Base-by-base conservation (phyloP, 2,113 vertebrate species). In the Aplodontia rufa region DNA sequence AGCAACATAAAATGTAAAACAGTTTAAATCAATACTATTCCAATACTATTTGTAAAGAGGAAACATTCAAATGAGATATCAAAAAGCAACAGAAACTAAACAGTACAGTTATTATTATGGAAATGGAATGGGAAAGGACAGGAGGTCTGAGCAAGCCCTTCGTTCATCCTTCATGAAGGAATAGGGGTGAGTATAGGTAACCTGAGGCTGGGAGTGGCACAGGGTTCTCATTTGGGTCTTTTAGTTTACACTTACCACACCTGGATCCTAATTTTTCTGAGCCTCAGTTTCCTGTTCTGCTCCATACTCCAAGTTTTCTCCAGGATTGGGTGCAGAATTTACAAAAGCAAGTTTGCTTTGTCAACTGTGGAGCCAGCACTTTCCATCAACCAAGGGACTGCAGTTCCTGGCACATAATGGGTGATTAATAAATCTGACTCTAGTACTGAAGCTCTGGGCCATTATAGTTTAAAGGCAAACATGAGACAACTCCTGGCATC, bases 111-210 rank as follows among this genome's bases (percentile, higher is more conserved):
- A 24, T 55, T 64, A n/a, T 0, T 2, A 40, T 20, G 5, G 68
- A 71, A 68, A 45, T 8, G 11, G 60, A 40, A 69, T 6, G 10
- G 69, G 37, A 40, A 49, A 58, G 42, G 5, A 14, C 14, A 4
- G 6, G 30, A 5, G 20, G 22, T 35, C 0, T 49, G 22, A 26
- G 40, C 10, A 30, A 53, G 5, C 8, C 10, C 62, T 8, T 40
- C 10, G 37, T 12, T 42, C 20, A 5, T 26, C n/a, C 66, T 35
- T 17, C 9, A 16, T 19, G 7, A 42, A 12, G 53, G 49, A 16
- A 5, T 12, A 6, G 0, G 35, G 16, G 35, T 10, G 13, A 35
- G 0, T 0, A 11, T 1, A 14, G 7, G 6, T 20, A 32, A 69
- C 11, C 32, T 53, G 28, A 32, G 71, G 62, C 5, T 1, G 12